These are phyloP conservation scores for Copidosoma aretas DNA, from an alignment of 2,888 invertebrate species.

Conservation along the genomic window DNA sequence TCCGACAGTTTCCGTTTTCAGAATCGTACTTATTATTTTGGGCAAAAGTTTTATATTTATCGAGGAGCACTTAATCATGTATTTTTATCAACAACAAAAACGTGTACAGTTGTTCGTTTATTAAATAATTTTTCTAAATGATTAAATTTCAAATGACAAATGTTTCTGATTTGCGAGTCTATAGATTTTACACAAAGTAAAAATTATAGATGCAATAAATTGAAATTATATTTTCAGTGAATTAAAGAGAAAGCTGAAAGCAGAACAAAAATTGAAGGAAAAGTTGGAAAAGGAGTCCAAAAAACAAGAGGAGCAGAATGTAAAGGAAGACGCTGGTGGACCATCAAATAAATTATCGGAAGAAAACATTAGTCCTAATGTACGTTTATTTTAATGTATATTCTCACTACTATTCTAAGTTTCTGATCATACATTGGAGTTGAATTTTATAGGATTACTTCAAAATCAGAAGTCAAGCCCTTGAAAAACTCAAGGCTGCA, in stretches of 20 bases:
- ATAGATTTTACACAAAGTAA: no score
- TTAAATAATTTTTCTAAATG: no score
- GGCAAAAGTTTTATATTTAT: no score
- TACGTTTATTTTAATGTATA: constrained; percentile 52
- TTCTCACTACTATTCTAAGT: not conserved
- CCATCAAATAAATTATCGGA: constrained; percentile 76
- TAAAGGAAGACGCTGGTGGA: constrained; percentile 50
- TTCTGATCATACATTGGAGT: not conserved
- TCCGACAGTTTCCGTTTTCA: no score
- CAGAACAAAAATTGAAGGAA: constrained; percentile 92
- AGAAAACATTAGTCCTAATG: constrained; percentile 92
- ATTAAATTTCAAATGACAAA: no score
- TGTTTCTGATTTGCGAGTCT: no score
- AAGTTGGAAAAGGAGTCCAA: constrained; percentile 79
- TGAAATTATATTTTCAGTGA: constrained; percentile 71
- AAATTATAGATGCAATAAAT: not conserved
- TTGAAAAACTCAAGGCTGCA: constrained; percentile 79
- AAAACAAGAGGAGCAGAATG: constrained; percentile 54
- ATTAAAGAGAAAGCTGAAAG: constrained; percentile 88
- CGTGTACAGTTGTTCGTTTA: no score
- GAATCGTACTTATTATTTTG: no score
- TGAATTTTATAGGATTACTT: constrained; percentile 75
- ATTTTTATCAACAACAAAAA: no score
- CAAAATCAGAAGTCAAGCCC: constrained; percentile 80
- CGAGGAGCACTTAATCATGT: no score